Evolutionary conservation across 2,113 vertebrate genomes (phyloP), one percentile per base, ranked within the genome.

Genomic region (Polypterus senegalus): DNA sequence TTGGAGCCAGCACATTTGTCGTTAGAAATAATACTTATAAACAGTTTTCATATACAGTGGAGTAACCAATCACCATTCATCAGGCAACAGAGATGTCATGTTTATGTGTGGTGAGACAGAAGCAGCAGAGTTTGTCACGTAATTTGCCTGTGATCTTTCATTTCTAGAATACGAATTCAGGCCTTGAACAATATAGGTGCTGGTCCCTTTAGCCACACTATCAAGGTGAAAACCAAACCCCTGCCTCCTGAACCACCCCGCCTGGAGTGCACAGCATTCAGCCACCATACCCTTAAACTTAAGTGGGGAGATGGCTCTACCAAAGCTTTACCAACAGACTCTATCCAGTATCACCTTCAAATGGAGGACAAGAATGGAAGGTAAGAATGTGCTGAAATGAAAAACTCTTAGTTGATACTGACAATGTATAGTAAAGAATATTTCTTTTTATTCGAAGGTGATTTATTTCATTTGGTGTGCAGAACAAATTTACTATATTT

Each of bases 141-240:
- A 47, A 27, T 27, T 27, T 27, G 27, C 27, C 27, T 27, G 27
- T 27, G 63, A 59, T 60, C 64, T 68, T 46, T 63, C 65, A 62
- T 62, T 60, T 49, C 48, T 67, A 98, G 95, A 83, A 89, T 97
- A 80, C 84, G 95, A 65, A 93, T 98, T 81, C 95, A 98, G 81
- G 94, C 94, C 69, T 84, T 94, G n/a, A 98, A 97, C 73, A 93
- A 81, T 73, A 87, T 98, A 5, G 94, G 95, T 67, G 84, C 92
- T 0, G 95, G 94, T 67, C 92, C 95, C 76, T 98, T 97, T 76
- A 97, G 93, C 78, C 92, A 95, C 79, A 89, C 88, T 70, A 89
- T 96, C 75, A 97, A 97, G 76, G 76, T 96, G 81, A 98, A 97
- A 89, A 98, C 95, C 46, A 97, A 96, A 73, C 93, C 95, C 67